phyloP scores from a whole-genome alignment of 1,140 invertebrate species.

The Lordiphosa collinella region DNA sequence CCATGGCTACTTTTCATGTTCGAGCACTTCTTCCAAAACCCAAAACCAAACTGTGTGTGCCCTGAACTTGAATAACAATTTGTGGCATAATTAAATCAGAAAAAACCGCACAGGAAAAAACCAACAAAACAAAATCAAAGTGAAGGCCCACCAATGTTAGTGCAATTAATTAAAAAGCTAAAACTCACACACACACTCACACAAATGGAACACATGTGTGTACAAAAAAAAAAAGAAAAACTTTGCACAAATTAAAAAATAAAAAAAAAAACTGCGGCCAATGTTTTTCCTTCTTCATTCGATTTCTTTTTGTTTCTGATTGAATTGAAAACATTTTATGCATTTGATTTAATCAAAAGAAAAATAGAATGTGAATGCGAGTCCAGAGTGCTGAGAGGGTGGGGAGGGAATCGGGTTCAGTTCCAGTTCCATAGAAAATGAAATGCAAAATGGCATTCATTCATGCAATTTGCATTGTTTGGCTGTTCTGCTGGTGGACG shows the following conservation, averaged over 20 bases:
- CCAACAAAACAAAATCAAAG: neutral
- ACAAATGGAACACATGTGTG: constrained; percentile 12
- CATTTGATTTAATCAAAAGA: constrained; percentile 78
- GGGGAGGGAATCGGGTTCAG: constrained; percentile 4
- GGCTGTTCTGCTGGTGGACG: constrained; percentile 20
- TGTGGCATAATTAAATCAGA: constrained; percentile 5
- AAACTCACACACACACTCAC: neutral
- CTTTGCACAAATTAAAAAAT: constrained; percentile 47
- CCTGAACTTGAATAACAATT: constrained; percentile 3
- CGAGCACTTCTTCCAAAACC: neutral
- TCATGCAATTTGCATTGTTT: constrained; percentile 76
- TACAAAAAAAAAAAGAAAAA: constrained; percentile 39
- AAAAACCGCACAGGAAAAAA: neutral
- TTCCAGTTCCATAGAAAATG: constrained; percentile 46
- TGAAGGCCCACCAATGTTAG: neutral
- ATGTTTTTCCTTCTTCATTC: constrained; percentile 32
- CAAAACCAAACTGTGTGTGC: neutral
- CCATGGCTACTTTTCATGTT: no score
- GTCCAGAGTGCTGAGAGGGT: neutral
- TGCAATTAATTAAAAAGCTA: constrained; percentile 10
- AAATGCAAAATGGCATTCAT: constrained; percentile 76
- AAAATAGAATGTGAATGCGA: constrained; percentile 58
- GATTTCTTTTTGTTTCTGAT: constrained; percentile 45
- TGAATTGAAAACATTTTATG: constrained; percentile 77
- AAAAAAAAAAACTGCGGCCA: constrained; percentile 16